Evolutionary conservation across 2,888 invertebrate genomes (phyloP), one percentile per base, ranked within the genome.

Genomic region (Saturnia japonica): DNA sequence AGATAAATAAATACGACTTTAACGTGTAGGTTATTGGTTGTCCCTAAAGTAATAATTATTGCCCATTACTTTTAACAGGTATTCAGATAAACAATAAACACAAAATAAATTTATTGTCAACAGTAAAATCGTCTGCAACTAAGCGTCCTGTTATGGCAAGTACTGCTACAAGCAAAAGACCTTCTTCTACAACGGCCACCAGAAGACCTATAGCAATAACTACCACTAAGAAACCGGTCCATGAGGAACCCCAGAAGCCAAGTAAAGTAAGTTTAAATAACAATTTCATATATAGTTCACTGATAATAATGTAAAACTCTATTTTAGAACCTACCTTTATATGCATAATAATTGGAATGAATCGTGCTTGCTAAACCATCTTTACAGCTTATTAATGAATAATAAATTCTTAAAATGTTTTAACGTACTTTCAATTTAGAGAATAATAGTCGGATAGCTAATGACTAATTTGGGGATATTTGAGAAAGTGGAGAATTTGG

Each of bases 241-340:
- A 76, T 14, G 88, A 85, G 69, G 85, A 85, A 76, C 79, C 85
- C 71, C 82, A 89, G 73, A 80, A 85, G 70, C 87, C 90, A 69
- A 82, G 81, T 75, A 85, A 85, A 84, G 93, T 92, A 84, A 80
- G 74, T 43, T 22, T 54, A 25, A 57, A 57, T 60, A 25, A 60
- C 4, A 60, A 14, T 16, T 19, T 19, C 19, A 7, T 19, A 47
- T 19, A 16, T 19, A 19, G 16, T 0, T 47, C 7, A 47, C 4
- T 34, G 34, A 34, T 7, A 47, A n/a, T n/a, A 16, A 19, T 47
- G 6, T 47, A 14, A 16, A 47, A 47, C 19, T 19, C 19, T 47
- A 19, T 47, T 19, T 19, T 47, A 47, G 47, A 47, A 47, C 7
- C 47, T 47, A 19, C 4, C 7, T 47, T 47, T 47, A 19, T 19